Evolutionary conservation across 2,888 invertebrate genomes (phyloP), one percentile per base, ranked within the genome.

Genomic region (Amorpha juglandis): DNA sequence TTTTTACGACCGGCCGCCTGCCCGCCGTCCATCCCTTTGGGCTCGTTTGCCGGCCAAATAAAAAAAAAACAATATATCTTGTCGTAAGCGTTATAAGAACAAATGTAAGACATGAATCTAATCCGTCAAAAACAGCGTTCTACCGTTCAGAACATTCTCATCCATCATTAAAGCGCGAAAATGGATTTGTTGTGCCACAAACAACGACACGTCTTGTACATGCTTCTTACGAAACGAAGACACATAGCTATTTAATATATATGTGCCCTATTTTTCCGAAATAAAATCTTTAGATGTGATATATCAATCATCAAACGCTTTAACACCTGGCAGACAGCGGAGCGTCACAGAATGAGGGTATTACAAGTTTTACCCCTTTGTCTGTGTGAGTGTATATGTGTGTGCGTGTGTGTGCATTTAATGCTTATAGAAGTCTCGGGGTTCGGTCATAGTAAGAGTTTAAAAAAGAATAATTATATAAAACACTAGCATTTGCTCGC

Each of bases 181-280:
- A 63, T 50, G 35, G 35, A 48, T 48, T 51, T 50, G 63, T 47
- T 58, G 42, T 38, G 19, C 58, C 55, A n/a, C n/a, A 16, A 35
- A 55, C 55, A 55, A 16, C 8, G n/a, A 35, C 53, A 35, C 35
- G n/a, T 35, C 16, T 35, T 33, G 19, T 50, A 19, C 50, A 7
- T 2, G n/a, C 14, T 35, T n/a, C 16, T 35, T 35, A 0, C n/a
- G 6, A 14, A 7, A 50, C 27, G 12, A 33, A 33, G 53, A 53
- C 35, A 53, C n/a, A n/a, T 33, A 16, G 52, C 9, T 3, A 9
- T 50, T 50, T 19, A 19, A 50, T 50, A 50, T 8, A 8, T 50
- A 6, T n/a, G 8, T n/a, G n/a, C n/a, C n/a, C 0, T 16, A 11
- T 48, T 48, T 48, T 50, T 19, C 50, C 14, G 14, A 14, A 50